These are phyloP conservation scores for Cephus runcator DNA, from an alignment of 2,888 invertebrate species.

Conservation along the genomic window DNA sequence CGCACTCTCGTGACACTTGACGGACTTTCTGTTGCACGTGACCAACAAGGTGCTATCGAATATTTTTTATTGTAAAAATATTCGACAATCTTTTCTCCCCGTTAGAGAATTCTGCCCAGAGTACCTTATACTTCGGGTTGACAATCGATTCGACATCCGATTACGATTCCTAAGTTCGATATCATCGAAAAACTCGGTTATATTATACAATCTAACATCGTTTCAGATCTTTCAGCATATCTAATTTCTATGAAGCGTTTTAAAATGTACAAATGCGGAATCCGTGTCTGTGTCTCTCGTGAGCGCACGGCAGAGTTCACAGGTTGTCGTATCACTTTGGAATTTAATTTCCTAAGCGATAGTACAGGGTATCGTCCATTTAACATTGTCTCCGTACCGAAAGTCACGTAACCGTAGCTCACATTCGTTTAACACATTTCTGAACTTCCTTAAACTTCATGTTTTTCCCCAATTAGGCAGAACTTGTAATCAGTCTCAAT, in stretches of 20 bases:
- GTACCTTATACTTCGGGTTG: conserved; percentile 14
- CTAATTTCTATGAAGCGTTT: conserved; percentile 40
- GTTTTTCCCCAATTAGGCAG: not conserved
- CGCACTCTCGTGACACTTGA: not conserved
- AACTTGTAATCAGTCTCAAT: not conserved
- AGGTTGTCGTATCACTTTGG: not conserved
- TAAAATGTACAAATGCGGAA: conserved; percentile 29
- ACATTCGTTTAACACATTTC: not conserved
- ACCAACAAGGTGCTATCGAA: not conserved
- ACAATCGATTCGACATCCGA: conserved; percentile 19
- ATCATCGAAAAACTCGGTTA: conserved; percentile 28
- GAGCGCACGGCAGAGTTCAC: not conserved
- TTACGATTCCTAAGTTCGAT: conserved; percentile 33
- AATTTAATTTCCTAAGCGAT: not conserved
- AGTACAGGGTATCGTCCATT: not conserved
- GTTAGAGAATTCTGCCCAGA: not conserved
- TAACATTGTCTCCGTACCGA: not conserved
- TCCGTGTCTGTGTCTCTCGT: not conserved
- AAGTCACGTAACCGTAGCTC: not conserved
- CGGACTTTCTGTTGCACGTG: not conserved
- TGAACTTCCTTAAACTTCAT: not conserved
- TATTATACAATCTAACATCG: conserved; percentile 27
- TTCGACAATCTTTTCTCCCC: not conserved
- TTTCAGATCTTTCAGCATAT: conserved; percentile 31
- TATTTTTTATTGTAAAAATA: not conserved